A percentile compares a stretch with the other conserved stretches of the same genome.
These are phyloP conservation scores for Diaperis boleti DNA, from an alignment of 2,888 invertebrate species.

Conservation along the genomic window DNA sequence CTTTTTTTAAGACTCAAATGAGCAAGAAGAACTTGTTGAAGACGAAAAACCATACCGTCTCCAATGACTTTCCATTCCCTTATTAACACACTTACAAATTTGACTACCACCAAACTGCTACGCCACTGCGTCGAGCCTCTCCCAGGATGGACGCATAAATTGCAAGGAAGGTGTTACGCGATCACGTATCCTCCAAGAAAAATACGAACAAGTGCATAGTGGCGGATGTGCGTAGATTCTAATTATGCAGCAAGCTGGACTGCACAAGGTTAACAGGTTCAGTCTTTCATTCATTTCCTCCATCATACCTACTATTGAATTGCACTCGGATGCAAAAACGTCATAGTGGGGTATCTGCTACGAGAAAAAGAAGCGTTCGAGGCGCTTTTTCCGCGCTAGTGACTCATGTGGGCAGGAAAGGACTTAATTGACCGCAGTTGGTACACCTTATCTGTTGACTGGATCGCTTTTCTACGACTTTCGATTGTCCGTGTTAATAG, in stretches of 20 bases:
- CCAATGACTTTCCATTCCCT: too few species aligned
- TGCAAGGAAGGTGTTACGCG: not conserved
- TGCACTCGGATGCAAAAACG: slow-evolving; percentile 32
- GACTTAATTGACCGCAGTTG: slow-evolving; percentile 16
- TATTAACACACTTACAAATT: too few species aligned
- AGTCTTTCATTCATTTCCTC: slow-evolving; percentile 50
- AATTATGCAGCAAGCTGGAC: slow-evolving; percentile 46
- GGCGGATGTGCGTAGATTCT: slow-evolving; percentile 42
- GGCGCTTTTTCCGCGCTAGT: slow-evolving; percentile 14
- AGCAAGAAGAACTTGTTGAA: too few species aligned
- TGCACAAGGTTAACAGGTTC: slow-evolving; percentile 50
- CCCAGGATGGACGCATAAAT: not conserved
- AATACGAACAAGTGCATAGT: slow-evolving; percentile 30
- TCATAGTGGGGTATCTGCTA: slow-evolving; percentile 18
- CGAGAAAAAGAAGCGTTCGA: not conserved
- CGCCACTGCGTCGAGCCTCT: too few species aligned
- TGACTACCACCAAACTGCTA: too few species aligned
- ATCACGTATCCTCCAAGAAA: slow-evolving; percentile 9
- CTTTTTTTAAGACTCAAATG: too few species aligned
- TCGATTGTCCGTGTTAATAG: slow-evolving; percentile 28
- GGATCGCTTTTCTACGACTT: slow-evolving; percentile 32
- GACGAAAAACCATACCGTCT: too few species aligned
- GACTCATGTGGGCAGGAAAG: slow-evolving; percentile 27
- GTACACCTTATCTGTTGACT: slow-evolving; percentile 19
- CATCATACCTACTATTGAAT: slow-evolving; percentile 41